Base-by-base conservation (phyloP, 2,113 vertebrate genomes). In the Strix aluco region DNA sequence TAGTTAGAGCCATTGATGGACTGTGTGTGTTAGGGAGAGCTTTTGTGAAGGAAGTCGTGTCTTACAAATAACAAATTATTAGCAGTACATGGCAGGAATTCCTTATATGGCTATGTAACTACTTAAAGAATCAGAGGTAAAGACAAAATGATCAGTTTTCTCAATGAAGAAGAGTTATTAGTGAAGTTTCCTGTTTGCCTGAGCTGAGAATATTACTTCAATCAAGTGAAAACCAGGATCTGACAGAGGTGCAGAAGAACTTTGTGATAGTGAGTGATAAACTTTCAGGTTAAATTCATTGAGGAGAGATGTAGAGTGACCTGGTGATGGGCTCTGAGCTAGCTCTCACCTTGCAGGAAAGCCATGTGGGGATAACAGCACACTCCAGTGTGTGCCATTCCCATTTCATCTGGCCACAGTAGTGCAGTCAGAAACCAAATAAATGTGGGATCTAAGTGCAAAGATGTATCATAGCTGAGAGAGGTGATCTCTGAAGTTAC, bases 1-100 rank as follows among this genome's bases (percentile, higher is more conserved):
- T 81, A 3, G 46, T 49, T 18, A 65, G 59, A 84, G 51, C 63
- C 13, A 13, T 6, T 30, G 69, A 36, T 55, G 47, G 62, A 21
- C 2, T 1, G 13, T 0, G 0, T 15, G 13, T 70, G 30, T 63
- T 27, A 21, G 38, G 38, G 32, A 81, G 30, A 65, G 69, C 36
- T 74, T 73, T 52, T 57, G 36, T 69, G 69, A 81, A 46, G 65
- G 9, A 89, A 61, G 10, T 3, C 12, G 2, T 29, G 16, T 70
- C 59, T 69, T 59, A 25, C 2, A 42, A 81, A 42, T 18, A 73
- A 66, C 22, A 73, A 80, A 42, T 46, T 61, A 51, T 15, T 72
- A 10, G 15, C 23, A 52, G 44, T 72, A 65, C 19, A 81, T 78
- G 32, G 40, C 85, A 92, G 40, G 30, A 29, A 12, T 40, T 94